Conservation (phyloP, 1,140 invertebrate genomes). For the Solenopsis fugax region DNA sequence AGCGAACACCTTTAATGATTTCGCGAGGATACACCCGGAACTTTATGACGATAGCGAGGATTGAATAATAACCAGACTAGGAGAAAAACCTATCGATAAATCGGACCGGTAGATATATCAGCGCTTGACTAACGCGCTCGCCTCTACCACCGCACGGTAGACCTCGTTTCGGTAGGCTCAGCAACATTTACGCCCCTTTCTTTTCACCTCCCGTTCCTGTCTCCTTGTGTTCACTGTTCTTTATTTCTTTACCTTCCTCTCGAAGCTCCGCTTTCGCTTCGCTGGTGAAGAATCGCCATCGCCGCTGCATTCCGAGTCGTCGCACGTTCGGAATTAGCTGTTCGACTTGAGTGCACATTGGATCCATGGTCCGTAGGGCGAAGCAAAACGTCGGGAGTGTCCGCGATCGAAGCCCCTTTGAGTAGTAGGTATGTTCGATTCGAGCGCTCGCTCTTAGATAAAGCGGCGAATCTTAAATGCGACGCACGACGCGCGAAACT, state of each 20-base stretch:
- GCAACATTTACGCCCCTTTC: conserved; percentile 15
- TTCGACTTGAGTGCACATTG: conserved; percentile 83
- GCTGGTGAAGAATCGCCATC: conserved; percentile 71
- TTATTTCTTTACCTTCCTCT: conserved; percentile 55
- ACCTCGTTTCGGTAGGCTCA: conserved; percentile 16
- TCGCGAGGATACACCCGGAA: conserved; percentile 34
- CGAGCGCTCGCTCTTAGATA: conserved; percentile 38
- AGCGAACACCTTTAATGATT: conserved; percentile 31
- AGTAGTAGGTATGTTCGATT: conserved; percentile 44
- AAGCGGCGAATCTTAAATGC: conserved; percentile 58
- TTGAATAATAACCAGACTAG: conserved; percentile 56
- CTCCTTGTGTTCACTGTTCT: conserved; percentile 36
- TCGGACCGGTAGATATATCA: conserved; percentile 50
- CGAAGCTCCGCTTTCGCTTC: conserved; percentile 36
- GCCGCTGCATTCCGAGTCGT: conserved; percentile 82
- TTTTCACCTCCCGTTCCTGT: neutral
- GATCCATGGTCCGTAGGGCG: conserved; percentile 79
- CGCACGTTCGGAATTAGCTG: conserved; percentile 85
- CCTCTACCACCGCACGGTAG: neutral
- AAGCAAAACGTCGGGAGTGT: conserved; percentile 78
- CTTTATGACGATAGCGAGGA: conserved; percentile 48
- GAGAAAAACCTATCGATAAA: conserved; percentile 52
- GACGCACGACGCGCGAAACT: conserved; percentile 46
- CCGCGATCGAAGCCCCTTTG: conserved; percentile 52
- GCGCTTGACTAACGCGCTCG: conserved; percentile 41